These are phyloP conservation scores for Scolopax bukidnonensis DNA, from an alignment of 2,797 vertebrate species.

Conservation along the genomic window DNA sequence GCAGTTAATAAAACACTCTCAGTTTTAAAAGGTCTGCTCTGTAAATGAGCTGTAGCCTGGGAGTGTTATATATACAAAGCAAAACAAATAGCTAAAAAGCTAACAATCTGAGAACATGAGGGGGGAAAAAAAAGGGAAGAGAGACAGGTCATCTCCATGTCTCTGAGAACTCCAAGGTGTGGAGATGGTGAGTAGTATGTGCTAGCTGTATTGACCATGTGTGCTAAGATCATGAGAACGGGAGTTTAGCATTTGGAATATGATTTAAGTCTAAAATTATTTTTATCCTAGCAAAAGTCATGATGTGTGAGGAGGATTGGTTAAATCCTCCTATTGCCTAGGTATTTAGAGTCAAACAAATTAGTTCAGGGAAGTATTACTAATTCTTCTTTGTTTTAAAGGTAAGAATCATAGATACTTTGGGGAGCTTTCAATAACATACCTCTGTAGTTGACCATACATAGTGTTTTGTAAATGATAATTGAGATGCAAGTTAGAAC, in stretches of 20 bases:
- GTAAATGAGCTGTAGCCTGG: neutral
- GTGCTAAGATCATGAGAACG: neutral
- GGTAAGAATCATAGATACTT: neutral
- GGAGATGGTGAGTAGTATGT: neutral
- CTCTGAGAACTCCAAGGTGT: accelerated
- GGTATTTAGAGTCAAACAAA: neutral
- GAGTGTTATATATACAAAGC: neutral
- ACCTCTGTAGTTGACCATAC: neutral
- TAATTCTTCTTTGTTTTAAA: neutral
- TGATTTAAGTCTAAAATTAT: neutral
- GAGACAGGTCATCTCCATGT: neutral
- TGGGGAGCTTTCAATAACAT: neutral
- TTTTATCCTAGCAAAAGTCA: neutral
- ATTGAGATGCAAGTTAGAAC: slow-evolving; percentile 40
- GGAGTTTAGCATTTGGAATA: neutral
- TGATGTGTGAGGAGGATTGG: neutral
- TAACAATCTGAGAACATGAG: neutral
- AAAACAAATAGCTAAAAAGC: neutral
- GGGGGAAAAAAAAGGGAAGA: neutral
- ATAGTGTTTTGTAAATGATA: slow-evolving; percentile 2
- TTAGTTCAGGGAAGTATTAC: neutral
- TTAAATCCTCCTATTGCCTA: neutral
- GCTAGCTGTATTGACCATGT: neutral
- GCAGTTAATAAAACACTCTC: neutral
- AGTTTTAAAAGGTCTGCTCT: neutral